These are phyloP conservation scores for Tenthredo distinguenda DNA, from an alignment of 2,888 invertebrate species.

Conservation along the genomic window DNA sequence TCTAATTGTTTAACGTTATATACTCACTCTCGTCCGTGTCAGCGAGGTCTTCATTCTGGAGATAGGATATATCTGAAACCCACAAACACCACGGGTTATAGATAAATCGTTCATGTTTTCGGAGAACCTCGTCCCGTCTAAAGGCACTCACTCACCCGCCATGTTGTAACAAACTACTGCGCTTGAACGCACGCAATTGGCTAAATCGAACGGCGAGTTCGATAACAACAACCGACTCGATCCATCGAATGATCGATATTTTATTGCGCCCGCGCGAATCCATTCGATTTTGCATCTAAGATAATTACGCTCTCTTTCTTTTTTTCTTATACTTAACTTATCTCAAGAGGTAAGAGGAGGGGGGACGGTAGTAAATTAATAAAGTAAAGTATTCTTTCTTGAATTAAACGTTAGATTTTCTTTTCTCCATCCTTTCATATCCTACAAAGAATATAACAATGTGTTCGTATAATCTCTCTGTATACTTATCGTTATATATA, in stretches of 20 bases:
- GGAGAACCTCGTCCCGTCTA: slow-evolving; percentile 71
- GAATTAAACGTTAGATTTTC: background rate
- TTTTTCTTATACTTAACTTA: background rate
- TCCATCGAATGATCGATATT: background rate
- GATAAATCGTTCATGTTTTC: slow-evolving; percentile 74
- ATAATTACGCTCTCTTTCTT: background rate
- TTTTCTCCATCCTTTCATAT: slow-evolving; percentile 60
- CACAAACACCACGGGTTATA: slow-evolving; percentile 75
- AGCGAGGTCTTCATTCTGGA: slow-evolving; percentile 73
- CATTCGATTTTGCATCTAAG: background rate
- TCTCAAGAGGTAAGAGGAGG: background rate
- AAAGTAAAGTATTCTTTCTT: background rate
- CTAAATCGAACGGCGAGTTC: slow-evolving; percentile 43
- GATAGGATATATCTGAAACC: slow-evolving; percentile 77
- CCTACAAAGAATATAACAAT: slow-evolving; percentile 67
- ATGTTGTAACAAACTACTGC: slow-evolving; percentile 77
- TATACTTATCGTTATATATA: slow-evolving; percentile 7
- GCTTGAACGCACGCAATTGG: slow-evolving; percentile 59
- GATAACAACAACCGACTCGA: slow-evolving; percentile 2
- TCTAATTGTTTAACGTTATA: slow-evolving; percentile 1
- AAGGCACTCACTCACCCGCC: slow-evolving; percentile 78
- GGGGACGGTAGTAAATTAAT: background rate
- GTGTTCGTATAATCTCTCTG: background rate
- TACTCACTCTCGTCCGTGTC: slow-evolving; percentile 74
- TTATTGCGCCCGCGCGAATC: slow-evolving; percentile 47